Conservation (phyloP, 2,888 invertebrate species). For the Lycophotia porphyrea region DNA sequence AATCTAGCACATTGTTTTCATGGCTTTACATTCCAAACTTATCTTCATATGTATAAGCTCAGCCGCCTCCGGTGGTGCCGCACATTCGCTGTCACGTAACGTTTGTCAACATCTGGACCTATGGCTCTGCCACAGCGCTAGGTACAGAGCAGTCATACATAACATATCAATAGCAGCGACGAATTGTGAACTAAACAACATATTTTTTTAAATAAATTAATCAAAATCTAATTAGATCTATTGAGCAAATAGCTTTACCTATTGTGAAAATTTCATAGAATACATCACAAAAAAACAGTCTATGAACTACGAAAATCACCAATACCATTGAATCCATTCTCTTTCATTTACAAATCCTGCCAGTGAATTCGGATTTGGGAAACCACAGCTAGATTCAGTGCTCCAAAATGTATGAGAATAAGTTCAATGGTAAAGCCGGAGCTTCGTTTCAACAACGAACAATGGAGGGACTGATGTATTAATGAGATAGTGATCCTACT, state of each 20-base stretch:
- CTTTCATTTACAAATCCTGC: conserved; percentile 32
- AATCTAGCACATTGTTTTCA: background rate
- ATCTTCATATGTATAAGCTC: background rate
- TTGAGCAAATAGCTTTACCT: background rate
- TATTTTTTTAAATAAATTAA: too few species aligned
- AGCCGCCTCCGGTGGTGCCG: background rate
- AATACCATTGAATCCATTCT: conserved; percentile 12
- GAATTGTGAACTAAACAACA: too few species aligned
- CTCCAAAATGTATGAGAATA: conserved; percentile 40
- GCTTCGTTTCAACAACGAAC: background rate
- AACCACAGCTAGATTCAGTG: conserved; percentile 16
- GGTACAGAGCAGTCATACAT: background rate
- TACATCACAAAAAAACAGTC: background rate
- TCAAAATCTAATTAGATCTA: background rate
- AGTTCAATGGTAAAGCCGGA: conserved; percentile 13
- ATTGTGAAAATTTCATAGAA: background rate
- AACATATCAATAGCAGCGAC: too few species aligned
- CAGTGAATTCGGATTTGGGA: conserved; percentile 17
- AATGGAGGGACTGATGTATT: background rate
- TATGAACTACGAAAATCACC: background rate
- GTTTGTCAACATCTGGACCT: too few species aligned
- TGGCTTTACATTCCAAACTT: background rate
- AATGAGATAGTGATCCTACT: conserved; percentile 14
- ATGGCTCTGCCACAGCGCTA: background rate
- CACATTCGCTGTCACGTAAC: background rate